These are phyloP conservation scores for Ostrea edulis DNA, from an alignment of 1,140 invertebrate species.

Conservation along the genomic window DNA sequence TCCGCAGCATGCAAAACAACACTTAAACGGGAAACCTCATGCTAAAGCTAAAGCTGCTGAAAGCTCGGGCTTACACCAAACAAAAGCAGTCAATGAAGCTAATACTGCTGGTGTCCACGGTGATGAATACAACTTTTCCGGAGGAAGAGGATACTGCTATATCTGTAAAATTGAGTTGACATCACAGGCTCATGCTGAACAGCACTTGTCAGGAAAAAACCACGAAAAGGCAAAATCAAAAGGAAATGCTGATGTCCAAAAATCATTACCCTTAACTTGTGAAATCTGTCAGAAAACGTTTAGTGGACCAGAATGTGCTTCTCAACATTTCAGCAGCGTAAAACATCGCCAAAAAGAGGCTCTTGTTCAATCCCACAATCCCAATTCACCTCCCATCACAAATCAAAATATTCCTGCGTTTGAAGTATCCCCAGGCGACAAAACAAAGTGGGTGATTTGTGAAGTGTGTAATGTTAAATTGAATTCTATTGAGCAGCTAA, in stretches of 20 bases:
- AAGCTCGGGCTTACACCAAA: background rate
- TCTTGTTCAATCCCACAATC: background rate
- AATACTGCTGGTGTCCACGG: background rate
- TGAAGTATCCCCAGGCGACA: constrained; percentile 43
- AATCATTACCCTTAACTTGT: constrained; percentile 55
- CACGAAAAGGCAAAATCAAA: constrained; percentile 56
- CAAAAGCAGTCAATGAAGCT: background rate
- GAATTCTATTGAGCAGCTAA: constrained; percentile 67
- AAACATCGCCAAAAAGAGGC: constrained; percentile 64
- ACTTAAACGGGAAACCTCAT: constrained; percentile 55
- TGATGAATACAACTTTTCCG: constrained; percentile 51
- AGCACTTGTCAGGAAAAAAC: constrained; percentile 64
- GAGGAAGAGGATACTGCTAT: constrained; percentile 60
- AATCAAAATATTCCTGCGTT: background rate
- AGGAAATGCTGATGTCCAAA: constrained; percentile 24
- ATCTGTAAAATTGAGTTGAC: constrained; percentile 65
- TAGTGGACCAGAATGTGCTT: constrained; percentile 67
- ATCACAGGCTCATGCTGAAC: constrained; percentile 56
- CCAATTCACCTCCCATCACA: background rate
- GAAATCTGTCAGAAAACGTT: constrained; percentile 66
- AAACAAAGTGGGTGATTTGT: constrained; percentile 65
- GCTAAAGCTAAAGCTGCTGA: background rate
- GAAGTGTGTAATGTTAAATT: constrained; percentile 64
- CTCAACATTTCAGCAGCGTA: constrained; percentile 66
- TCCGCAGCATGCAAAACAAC: constrained; percentile 54